A percentile compares a stretch with the other conserved stretches of the same genome.
Evolutionary conservation across 2,888 invertebrate genomes (phyloP).

Genomic region (Rhabditophanes sp.): DNA sequence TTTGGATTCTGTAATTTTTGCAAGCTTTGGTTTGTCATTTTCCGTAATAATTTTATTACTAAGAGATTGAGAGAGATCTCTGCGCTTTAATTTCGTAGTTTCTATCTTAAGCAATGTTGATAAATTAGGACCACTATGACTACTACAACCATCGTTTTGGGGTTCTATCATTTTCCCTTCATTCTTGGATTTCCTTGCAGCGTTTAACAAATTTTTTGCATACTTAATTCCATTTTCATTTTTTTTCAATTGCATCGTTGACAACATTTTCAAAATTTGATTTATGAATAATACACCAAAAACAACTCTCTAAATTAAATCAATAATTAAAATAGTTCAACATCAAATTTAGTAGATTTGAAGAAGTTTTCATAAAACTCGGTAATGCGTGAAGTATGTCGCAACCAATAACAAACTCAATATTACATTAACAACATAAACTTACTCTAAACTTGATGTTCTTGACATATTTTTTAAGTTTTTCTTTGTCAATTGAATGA

Average conservation of each 20-base stretch:
- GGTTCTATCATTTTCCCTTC: too few species aligned
- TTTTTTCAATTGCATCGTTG: slow-evolving; percentile 15
- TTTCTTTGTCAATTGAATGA: slow-evolving; percentile 23
- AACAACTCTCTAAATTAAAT: slow-evolving; percentile 16
- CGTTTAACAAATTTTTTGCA: slow-evolving; percentile 17
- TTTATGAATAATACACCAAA: slow-evolving; percentile 24
- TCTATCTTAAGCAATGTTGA: too few species aligned
- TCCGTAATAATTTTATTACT: too few species aligned
- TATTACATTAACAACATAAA: slow-evolving; percentile 6
- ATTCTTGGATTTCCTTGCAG: slow-evolving; percentile 5
- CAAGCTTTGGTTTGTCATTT: too few species aligned
- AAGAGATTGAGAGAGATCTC: too few species aligned
- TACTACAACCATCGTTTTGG: too few species aligned
- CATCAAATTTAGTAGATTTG: slow-evolving; percentile 6
- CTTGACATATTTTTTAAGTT: slow-evolving; percentile 29
- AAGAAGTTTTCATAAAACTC: background rate
- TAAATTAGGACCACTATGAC: too few species aligned
- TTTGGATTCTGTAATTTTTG: too few species aligned
- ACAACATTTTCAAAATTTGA: slow-evolving; percentile 13
- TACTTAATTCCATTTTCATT: slow-evolving; percentile 19
- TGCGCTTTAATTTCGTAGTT: too few species aligned
- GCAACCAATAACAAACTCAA: background rate
- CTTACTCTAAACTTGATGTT: slow-evolving; percentile 33
- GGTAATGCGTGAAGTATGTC: too few species aligned
- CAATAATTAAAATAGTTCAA: too few species aligned